Percentiles rank a stretch among this genome's conserved stretches.
These are phyloP conservation scores for Dipodomys spectabilis DNA, from an alignment of 2,113 vertebrate genomes.

Conservation along the genomic window DNA sequence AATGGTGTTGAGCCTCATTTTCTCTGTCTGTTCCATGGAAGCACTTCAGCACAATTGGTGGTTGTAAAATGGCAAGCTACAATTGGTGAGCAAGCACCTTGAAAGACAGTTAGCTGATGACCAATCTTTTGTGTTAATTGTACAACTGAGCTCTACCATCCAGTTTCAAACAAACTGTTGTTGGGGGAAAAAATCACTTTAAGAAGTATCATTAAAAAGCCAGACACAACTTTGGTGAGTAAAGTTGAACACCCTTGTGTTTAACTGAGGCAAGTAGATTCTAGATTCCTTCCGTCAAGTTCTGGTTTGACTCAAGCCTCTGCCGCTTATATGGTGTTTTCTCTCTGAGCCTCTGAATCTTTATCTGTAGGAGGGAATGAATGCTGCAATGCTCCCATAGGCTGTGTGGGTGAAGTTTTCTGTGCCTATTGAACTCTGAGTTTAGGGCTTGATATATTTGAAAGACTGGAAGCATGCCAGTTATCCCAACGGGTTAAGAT, in stretches of 20 bases:
- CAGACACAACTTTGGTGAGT: not conserved
- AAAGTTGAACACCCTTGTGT: not conserved
- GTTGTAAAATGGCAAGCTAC: not conserved
- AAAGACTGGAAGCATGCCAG: fast-evolving
- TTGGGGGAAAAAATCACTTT: not conserved
- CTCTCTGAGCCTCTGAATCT: not conserved
- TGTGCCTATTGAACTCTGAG: fast-evolving
- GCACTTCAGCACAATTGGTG: fast-evolving
- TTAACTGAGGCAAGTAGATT: not conserved
- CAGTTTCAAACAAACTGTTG: not conserved
- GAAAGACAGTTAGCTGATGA: not conserved
- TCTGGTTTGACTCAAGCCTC: not conserved
- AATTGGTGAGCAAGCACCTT: not conserved
- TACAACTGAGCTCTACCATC: not conserved
- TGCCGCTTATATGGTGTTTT: too few species aligned
- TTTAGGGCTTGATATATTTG: fast-evolving
- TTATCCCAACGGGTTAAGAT: not conserved
- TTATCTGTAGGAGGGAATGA: not conserved
- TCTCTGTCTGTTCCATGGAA: not conserved
- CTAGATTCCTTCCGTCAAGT: not conserved
- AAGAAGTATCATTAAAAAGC: not conserved
- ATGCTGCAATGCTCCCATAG: fast-evolving
- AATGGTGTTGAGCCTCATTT: not conserved
- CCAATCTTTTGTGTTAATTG: not conserved
- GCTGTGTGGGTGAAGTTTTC: fast-evolving